Percentiles rank a stretch among this genome's conserved stretches.
Conservation (phyloP, 2,113 vertebrate species). For the Gobio gobio region DNA sequence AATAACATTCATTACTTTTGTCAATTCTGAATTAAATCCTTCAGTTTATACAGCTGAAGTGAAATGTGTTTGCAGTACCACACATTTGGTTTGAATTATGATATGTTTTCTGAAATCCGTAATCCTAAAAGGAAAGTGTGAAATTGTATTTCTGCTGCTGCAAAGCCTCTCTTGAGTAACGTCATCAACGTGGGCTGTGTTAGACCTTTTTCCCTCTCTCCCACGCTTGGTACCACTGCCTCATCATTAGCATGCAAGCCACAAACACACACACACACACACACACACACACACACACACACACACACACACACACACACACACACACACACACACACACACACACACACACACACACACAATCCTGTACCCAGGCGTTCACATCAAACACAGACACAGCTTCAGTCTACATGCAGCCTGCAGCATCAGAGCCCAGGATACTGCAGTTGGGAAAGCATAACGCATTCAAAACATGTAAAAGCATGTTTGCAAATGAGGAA, state of each 20-base stretch:
- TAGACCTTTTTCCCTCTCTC: slow-evolving; percentile 78
- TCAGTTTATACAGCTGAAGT: neutral
- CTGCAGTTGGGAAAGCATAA: slow-evolving; percentile 21
- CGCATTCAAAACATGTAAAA: slow-evolving; percentile 44
- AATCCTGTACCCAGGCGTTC: slow-evolving; percentile 66
- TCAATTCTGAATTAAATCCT: neutral
- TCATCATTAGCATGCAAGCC: slow-evolving; percentile 77
- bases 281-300: slow-evolving; percentile 63
- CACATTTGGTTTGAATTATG: slow-evolving; percentile 52
- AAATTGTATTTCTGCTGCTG: slow-evolving; percentile 67
- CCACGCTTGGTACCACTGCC: slow-evolving; percentile 75
- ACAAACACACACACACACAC: slow-evolving; percentile 65
- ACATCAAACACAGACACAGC: slow-evolving; percentile 71
- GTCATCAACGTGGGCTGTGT: slow-evolving; percentile 67
- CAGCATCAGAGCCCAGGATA: slow-evolving; percentile 38
- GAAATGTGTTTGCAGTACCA: slow-evolving; percentile 13
- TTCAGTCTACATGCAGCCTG: slow-evolving; percentile 46
- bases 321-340: slow-evolving; percentile 61
- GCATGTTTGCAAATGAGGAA: neutral
- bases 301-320: slow-evolving; percentile 63
- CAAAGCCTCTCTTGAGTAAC: slow-evolving; percentile 60
- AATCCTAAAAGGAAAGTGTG: slow-evolving; percentile 64
- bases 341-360: slow-evolving; percentile 62
- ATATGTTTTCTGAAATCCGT: slow-evolving; percentile 37
- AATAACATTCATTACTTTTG: neutral